Conservation (phyloP, 2,888 invertebrate species). For the Dyspetes luteomarginatus region DNA sequence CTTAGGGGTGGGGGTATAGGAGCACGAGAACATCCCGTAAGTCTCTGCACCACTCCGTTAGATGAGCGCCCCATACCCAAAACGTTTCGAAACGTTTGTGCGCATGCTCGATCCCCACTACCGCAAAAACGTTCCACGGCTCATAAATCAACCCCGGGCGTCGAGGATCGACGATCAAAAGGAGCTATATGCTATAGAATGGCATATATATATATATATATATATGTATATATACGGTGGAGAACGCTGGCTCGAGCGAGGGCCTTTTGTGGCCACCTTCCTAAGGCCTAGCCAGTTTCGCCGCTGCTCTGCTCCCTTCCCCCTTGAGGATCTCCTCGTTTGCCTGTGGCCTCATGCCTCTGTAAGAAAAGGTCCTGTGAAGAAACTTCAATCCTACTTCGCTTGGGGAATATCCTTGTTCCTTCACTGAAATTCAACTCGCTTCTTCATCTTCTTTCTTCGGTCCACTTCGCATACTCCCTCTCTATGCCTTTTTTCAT, state of each 20-base stretch:
- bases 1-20: conserved; percentile 71
- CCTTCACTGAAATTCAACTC: conserved; percentile 1
- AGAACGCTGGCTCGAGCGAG: conserved; percentile 41
- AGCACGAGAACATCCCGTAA: conserved; percentile 62
- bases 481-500: not conserved
- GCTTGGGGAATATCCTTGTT: conserved; percentile 34
- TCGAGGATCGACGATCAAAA: conserved; percentile 70
- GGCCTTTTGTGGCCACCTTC: conserved; percentile 64
- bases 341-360: conserved; percentile 46
- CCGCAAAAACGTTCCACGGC: conserved; percentile 50
- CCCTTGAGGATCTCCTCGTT: conserved; percentile 13
- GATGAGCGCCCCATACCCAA: conserved; percentile 57
- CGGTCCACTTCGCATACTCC: not conserved
- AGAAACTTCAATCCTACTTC: conserved; percentile 55
- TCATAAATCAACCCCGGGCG: conserved; percentile 79
- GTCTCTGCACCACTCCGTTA: conserved; percentile 58
- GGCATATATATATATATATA: conserved; percentile 1
- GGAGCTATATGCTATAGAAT: conserved; percentile 37
- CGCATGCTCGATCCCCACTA: conserved; percentile 78
- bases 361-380: conserved; percentile 54
- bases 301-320: conserved; percentile 6
- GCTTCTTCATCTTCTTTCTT: conserved; percentile 28
- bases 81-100: conserved; percentile 56
- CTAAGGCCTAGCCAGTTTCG: conserved; percentile 17
- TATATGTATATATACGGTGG: conserved; percentile 11